phyloP scores from a whole-genome alignment of 2,888 invertebrate genomes.

The Rhingia campestris region DNA sequence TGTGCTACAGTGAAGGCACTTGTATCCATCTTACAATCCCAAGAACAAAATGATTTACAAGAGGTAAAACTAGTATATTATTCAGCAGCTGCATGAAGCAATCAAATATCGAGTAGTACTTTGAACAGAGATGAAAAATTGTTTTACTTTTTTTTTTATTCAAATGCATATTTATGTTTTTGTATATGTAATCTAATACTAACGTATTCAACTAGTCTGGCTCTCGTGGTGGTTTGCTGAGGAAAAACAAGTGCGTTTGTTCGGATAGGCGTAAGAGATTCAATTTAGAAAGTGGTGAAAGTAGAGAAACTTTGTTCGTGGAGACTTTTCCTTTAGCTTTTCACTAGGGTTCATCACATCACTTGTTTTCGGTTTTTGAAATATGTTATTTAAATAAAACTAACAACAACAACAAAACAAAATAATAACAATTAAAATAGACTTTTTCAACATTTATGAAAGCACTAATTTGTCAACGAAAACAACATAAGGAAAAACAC shows the following conservation, averaged over 20 bases:
- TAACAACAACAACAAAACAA: not conserved
- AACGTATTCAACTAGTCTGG: slow-evolving; percentile 70
- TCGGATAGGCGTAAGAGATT: slow-evolving; percentile 67
- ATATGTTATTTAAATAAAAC: slow-evolving; percentile 10
- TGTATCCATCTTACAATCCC: slow-evolving; percentile 49
- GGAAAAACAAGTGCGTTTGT: slow-evolving; percentile 71
- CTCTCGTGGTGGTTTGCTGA: slow-evolving; percentile 50
- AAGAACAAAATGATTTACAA: slow-evolving; percentile 47
- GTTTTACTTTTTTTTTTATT: slow-evolving; percentile 30
- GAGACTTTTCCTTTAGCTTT: slow-evolving; percentile 70
- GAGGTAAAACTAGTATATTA: slow-evolving; percentile 19
- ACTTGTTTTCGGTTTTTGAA: slow-evolving; percentile 39
- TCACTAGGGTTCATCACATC: slow-evolving; percentile 66
- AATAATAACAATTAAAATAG: not conserved
- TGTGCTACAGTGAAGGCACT: slow-evolving; percentile 50
- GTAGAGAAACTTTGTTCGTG: slow-evolving; percentile 70
- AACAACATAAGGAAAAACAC: slow-evolving; percentile 36
- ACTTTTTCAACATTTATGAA: slow-evolving; percentile 12
- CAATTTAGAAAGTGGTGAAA: slow-evolving; percentile 75
- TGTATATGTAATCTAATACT: slow-evolving; percentile 71
- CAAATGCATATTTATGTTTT: slow-evolving; percentile 55
- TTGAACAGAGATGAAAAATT: slow-evolving; percentile 31
- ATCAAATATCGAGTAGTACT: not conserved
- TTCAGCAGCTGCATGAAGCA: not conserved
- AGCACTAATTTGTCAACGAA: slow-evolving; percentile 28